Base-by-base conservation (phyloP, 2,888 invertebrate genomes). In the Scrobipalpa atriplicella region DNA sequence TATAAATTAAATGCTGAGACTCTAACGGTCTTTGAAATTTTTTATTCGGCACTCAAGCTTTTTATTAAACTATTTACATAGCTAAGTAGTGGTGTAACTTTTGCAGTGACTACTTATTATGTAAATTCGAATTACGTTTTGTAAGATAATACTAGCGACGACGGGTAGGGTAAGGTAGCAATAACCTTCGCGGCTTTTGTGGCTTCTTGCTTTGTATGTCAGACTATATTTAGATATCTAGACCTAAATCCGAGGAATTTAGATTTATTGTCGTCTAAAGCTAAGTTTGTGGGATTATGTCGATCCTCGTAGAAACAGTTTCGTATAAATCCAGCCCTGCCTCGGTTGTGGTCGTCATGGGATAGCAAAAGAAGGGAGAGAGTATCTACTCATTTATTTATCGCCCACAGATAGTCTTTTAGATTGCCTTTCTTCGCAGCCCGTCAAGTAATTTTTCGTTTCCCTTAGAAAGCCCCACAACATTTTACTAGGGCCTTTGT, bases 131-230 rank as follows among this genome's bases (percentile, higher is more conserved):
- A 61, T 61, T 61, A 61, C 19, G 61, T 61, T 61, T 39, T 41
- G 61, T 19, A 39, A 61, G 61, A 41, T 61, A 61, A 61, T 18
- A 41, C 61, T 11, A 8, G 16, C 2, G 16, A 6, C 19, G n/a
- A 19, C 61, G 39, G 13, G 16, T 47, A 21, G 43, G 38, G 58
- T 38, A 62, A 47, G 41, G 39, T 61, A 39, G 62, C 62, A 29
- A 18, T 47, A 47, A 64, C 60, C 63, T 66, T 58, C 36, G 63
- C 39, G 66, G 66, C 61, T 63, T 56, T 62, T 66, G 63, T 38
- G 66, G 66, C 47, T 63, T 64, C 41, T 56, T 39, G 39, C 41
- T 38, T 29, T 38, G 18, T 64, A 6, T 54, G 62, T 47, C 62
- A 19, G 21, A 7, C 29, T 62, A 62, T 62, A 19, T 62, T 62